These are phyloP conservation scores for Variabilichromis moorii DNA, from an alignment of 2,113 vertebrate species.

Conservation along the genomic window DNA sequence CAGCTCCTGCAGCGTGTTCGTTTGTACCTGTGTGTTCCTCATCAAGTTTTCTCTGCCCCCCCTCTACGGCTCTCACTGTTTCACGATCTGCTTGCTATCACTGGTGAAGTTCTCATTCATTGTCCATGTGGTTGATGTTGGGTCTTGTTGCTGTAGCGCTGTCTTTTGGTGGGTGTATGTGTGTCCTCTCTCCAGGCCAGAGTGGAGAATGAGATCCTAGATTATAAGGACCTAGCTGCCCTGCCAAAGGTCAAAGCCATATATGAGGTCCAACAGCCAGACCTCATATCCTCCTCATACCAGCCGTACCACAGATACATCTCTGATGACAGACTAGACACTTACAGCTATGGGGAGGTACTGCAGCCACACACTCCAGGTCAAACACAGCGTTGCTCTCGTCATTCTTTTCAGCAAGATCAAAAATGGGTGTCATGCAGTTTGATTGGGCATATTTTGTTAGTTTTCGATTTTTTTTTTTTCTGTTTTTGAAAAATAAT, in stretches of 20 bases:
- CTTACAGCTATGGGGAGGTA: constrained; percentile 98
- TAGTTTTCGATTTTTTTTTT: background rate
- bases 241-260: constrained; percentile 99
- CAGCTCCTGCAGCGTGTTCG: background rate
- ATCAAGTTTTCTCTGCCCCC: background rate
- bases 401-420: background rate
- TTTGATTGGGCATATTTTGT: background rate
- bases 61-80: background rate
- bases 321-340: constrained; percentile 93
- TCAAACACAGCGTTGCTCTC: background rate
- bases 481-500: background rate
- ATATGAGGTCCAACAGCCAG: constrained; percentile 94
- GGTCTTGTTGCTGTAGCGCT: constrained; percentile 42
- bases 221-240: constrained; percentile 99
- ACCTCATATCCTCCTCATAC: constrained; percentile 87
- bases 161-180: constrained; percentile 60
- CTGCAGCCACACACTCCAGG: constrained; percentile 46
- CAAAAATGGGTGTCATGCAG: background rate
- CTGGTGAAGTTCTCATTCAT: background rate
- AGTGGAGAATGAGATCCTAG: constrained; percentile 98
- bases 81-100: background rate
- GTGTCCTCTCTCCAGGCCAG: constrained; percentile 88
- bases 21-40: background rate
- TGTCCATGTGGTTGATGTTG: constrained; percentile 45
- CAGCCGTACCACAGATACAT: constrained; percentile 94